Conservation (phyloP, 1,140 invertebrate species). For the Melanaphis sacchari region DNA sequence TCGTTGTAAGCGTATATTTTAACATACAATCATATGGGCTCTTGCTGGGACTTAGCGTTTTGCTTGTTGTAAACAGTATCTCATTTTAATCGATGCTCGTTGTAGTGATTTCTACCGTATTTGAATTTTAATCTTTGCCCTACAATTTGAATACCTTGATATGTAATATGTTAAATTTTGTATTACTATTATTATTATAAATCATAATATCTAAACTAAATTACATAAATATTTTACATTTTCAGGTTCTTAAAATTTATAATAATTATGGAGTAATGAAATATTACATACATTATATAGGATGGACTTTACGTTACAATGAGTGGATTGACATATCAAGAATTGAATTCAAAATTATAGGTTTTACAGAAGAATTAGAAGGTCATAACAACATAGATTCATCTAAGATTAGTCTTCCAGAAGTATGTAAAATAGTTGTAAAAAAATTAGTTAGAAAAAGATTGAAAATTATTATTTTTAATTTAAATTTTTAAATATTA, state of each 20-base stretch:
- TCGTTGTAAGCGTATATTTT: background rate
- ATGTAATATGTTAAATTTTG: too few relatives aligned
- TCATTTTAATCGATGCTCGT: background rate
- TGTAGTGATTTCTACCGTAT: background rate
- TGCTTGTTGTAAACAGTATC: background rate
- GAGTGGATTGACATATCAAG: constrained; percentile 90
- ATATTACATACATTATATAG: constrained; percentile 94
- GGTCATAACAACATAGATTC: background rate
- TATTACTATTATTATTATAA: too few relatives aligned
- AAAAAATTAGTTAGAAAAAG: too few relatives aligned
- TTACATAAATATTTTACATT: background rate
- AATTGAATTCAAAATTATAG: constrained; percentile 75
- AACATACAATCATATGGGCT: background rate
- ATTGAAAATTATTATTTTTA: too few relatives aligned
- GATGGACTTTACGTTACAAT: constrained; percentile 96
- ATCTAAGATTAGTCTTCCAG: background rate
- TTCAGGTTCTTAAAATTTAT: constrained; percentile 58
- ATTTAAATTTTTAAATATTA: too few relatives aligned
- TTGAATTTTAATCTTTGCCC: too few relatives aligned
- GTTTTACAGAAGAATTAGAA: constrained; percentile 71
- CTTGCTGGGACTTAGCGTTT: background rate
- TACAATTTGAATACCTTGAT: too few relatives aligned
- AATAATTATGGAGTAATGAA: constrained; percentile 61
- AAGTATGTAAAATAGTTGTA: constrained; percentile 16
- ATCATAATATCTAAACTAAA: too few relatives aligned